Base-by-base conservation (phyloP, 2,888 invertebrate genomes). In the Pollenia labialis region DNA sequence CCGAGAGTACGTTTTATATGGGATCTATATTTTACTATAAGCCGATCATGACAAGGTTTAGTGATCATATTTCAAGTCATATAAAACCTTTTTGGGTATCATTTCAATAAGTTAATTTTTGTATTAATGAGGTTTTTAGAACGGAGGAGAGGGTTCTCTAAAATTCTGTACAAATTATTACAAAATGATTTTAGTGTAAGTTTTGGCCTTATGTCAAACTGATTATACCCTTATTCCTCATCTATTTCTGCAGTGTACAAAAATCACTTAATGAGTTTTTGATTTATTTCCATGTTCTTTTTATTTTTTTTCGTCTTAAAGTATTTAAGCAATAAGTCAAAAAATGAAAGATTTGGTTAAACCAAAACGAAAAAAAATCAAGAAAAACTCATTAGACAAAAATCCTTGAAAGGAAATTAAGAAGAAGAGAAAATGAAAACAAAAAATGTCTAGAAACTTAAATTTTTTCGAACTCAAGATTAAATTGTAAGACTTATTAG, bases 251-350 rank as follows among this genome's bases (percentile, higher is more conserved):
- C 32, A 32, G 32, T 0, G 32, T 32, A 32, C 12, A 66, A 46
- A 52, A 42, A 72, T 72, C 58, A 79, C 32, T 68, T 74, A 84
- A 79, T 79, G 77, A 79, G 77, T 84, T 84, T 84, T 84, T 68
- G 72, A 84, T 79, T 79, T 74, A 72, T 77, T 82, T 81, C 72
- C 66, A 60, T 11, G 44, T 11, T 66, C 44, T 32, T 64, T 68
- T 32, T 23, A 0, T 12, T 16, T 32, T 42, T 66, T 42, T n/a
- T n/a, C n/a, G 58, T 75, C 58, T 81, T 60, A 14, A 68, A 82
- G 68, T 75, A 74, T 60, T 68, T 60, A 66, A 74, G 66, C 60
- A 72, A 84, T 79, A 84, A 84, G 72, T 79, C 60, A 79, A 66
- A 72, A 81, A 72, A 32, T 75, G 52, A 81, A 40, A 56, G 60